These are phyloP conservation scores for Laspeyria flexula DNA, from an alignment of 2,888 invertebrate species.

Conservation along the genomic window DNA sequence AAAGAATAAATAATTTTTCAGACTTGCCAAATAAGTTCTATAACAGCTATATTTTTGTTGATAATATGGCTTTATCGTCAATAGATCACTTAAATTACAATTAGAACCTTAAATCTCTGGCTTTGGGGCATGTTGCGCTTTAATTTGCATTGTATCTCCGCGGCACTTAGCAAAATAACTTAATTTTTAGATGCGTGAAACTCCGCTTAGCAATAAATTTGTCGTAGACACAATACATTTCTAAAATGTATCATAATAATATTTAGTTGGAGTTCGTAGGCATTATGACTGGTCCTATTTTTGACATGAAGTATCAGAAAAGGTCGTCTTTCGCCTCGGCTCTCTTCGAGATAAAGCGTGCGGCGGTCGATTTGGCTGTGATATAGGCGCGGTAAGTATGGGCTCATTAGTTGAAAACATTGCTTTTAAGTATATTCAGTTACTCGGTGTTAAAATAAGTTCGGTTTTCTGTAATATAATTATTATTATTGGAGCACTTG, in stretches of 20 bases:
- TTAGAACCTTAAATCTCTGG: background rate
- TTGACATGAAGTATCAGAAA: background rate
- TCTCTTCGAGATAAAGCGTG: conserved; percentile 29
- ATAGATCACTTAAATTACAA: background rate
- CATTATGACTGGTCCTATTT: background rate
- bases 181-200: background rate
- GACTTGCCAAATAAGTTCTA: too few relatives aligned
- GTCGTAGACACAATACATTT: conserved; percentile 11
- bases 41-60: too few relatives aligned
- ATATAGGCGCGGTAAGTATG: conserved; percentile 55
- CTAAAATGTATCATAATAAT: conserved; percentile 5
- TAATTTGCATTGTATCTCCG: background rate
- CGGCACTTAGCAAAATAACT: background rate
- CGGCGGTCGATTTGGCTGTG: conserved; percentile 78
- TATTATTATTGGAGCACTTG: too few relatives aligned
- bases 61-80: background rate
- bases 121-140: background rate
- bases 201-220: conserved; percentile 22
- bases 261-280: background rate
- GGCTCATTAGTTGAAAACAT: conserved; percentile 46
- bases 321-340: conserved; percentile 8
- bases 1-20: too few relatives aligned
- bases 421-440: conserved; percentile 35
- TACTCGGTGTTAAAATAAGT: conserved; percentile 22
- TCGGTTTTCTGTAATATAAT: conserved; percentile 18